Conservation (phyloP, 2,797 vertebrate species). For the Pseudochirops cupreus region DNA sequence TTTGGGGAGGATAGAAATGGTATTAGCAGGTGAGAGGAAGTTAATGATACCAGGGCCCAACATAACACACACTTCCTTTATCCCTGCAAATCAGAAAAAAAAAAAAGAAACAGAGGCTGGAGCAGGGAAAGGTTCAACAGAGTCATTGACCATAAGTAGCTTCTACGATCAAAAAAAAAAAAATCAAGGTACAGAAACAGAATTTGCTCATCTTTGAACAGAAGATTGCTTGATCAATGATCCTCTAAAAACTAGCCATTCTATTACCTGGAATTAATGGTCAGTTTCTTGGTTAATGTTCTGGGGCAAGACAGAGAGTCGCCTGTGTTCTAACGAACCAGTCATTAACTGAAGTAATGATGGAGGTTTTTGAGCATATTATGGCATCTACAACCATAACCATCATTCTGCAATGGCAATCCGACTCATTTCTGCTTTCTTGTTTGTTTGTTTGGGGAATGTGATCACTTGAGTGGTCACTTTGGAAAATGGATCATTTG, state of each 20-base stretch:
- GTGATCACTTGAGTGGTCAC: background rate
- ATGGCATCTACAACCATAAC: constrained; percentile 42
- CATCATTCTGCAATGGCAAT: background rate
- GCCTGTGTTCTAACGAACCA: constrained; percentile 50
- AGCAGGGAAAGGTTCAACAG: constrained; percentile 17
- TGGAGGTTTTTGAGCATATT: constrained; percentile 54
- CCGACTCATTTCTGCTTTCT: constrained; percentile 11
- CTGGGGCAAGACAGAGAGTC: constrained; percentile 48
- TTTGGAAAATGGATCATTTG: constrained; percentile 47
- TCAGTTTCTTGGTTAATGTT: constrained; percentile 55
- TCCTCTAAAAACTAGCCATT: constrained; percentile 46
- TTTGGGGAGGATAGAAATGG: background rate
- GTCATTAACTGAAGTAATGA: constrained; percentile 63
- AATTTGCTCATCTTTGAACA: constrained; percentile 8
- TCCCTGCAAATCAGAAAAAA: background rate
- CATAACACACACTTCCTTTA: background rate
- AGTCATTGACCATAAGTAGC: background rate
- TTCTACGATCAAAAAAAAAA: constrained; percentile 27
- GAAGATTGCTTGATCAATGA: constrained; percentile 70
- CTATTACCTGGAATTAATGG: constrained; percentile 68
- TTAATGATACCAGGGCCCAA: background rate
- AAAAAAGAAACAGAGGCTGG: background rate
- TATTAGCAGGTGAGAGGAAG: constrained; percentile 11
- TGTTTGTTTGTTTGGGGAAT: constrained; percentile 49
- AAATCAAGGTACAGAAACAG: constrained; percentile 1